Evolutionary conservation across 1,140 invertebrate species (phyloP), one percentile per base, ranked within the genome.

Genomic region (Dermatophagoides farinae): DNA sequence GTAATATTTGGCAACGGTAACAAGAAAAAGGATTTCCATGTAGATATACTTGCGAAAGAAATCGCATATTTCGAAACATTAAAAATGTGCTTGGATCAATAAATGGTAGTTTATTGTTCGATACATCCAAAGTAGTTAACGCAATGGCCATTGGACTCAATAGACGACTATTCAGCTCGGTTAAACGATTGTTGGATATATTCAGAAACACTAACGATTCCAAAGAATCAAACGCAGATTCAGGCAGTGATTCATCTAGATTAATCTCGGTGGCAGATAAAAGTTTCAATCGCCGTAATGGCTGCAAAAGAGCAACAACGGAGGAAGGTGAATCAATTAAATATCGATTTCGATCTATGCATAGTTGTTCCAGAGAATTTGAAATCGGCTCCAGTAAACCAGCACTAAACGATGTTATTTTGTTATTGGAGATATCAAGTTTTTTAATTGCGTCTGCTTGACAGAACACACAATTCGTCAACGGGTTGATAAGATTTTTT

Each of bases 401-500:
- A 22, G 76, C 69, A 67, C 82, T 79, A 44, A 83, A 74, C 18
- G 75, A 74, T 63, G 79, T 77, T 53, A 85, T 73, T 69, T 82
- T 82, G 67, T 86, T 86, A 68, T 81, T 80, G 55, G 81, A 79
- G 37, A 86, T 73, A 68, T 86, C 82, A 61, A 85, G 68, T 47
- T 75, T 71, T 40, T 82, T 73, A 60, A 76, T 74, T 5, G 46
- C 18, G 6, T 78, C 79, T 57, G 82, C 72, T 69, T 84, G 82
- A 53, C 75, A 72, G 66, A 86, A 83, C 41, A 82, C 80, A 55
- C 77, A 76, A 25, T 78, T 76, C 40, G 81, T 79, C 64, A 86
- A 74, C 69, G 82, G 79, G 20, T 79, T 81, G 52, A 88, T 73
- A 53, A 81, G 74, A 69, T 87, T 88, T 64, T 78, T 76, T 25